Base-by-base conservation (phyloP, 2,113 vertebrate species). In the Callopanchax toddi region DNA sequence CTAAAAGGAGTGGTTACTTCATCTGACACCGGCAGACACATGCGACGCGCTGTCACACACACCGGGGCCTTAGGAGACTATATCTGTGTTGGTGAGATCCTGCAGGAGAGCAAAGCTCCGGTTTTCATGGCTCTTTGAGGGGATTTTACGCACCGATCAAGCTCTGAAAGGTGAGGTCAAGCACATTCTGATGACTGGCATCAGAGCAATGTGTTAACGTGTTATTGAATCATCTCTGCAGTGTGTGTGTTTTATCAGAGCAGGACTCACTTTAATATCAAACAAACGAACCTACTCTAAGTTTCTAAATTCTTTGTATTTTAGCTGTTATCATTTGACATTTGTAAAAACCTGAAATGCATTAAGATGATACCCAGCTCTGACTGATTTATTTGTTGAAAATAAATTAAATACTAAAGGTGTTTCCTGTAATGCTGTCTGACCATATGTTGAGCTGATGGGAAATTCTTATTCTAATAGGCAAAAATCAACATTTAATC, bases 1-100 rank as follows among this genome's bases (percentile, higher is more conserved):
- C 67, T 45, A 18, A 84, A 81, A 90, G 90, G 90, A 86, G 91
- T 85, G 88, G 86, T 84, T 82, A 60, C 71, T 66, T 70, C 49
- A 63, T 36, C 74, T 42, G 45, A 67, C 53, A 67, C 74, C 66
- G 56, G 46, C 65, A 34, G 26, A 12, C 65, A 6, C 63, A 32
- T 40, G 59, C 71, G 29, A 3, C 16, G 44, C 21, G 45, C 37
- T 20, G 57, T 45, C 53, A 52, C 61, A 29, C 58, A 48, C 53
- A 16, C 51, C 18, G 36, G 9, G 45, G 68, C 60, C 49, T 18
- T 45, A 26, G 7, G 65, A 23, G 46, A 61, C 48, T 66, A 65
- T 10, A 66, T 75, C 65, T 76, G 11, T 13, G 22, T 37, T 32
- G 53, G 65, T 21, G 42, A 60, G 53, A 51, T 70, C 20, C 36